Evolutionary conservation across 2,113 vertebrate genomes (phyloP).

Genomic region (Isurus oxyrinchus): DNA sequence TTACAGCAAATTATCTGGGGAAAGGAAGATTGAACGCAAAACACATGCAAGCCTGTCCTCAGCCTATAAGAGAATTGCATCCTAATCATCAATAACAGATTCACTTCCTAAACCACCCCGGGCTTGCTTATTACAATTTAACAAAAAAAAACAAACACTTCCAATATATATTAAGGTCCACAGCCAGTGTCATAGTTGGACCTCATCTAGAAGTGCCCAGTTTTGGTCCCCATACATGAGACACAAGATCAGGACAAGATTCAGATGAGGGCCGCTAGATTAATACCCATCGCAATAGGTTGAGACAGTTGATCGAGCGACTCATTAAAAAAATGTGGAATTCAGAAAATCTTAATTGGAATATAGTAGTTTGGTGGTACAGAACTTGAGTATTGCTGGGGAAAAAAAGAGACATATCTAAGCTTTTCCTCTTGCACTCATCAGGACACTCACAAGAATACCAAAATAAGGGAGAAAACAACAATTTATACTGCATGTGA

Average conservation of each 20-base stretch:
- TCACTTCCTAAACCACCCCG: background rate
- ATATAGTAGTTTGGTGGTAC: too few species aligned
- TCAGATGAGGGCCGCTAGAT: background rate
- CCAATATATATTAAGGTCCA: background rate
- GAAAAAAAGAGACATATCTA: too few species aligned
- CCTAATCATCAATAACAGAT: background rate
- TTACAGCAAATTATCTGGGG: background rate
- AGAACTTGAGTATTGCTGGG: too few species aligned
- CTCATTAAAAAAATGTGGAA: background rate
- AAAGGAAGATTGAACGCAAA: background rate
- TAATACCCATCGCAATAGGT: background rate
- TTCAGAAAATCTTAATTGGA: background rate
- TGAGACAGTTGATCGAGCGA: background rate
- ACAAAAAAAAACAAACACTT: background rate
- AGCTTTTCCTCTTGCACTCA: too few species aligned
- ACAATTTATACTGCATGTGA: too few species aligned
- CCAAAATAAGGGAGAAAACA: too few species aligned
- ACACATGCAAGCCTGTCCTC: background rate
- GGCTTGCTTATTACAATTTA: background rate
- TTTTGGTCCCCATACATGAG: background rate
- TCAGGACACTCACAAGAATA: too few species aligned
- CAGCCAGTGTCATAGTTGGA: background rate
- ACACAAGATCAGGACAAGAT: background rate
- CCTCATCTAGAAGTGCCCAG: background rate
- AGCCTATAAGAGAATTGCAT: background rate